Conservation (phyloP, 2,888 invertebrate species). For the Drosophila nr. perissopoda region DNA sequence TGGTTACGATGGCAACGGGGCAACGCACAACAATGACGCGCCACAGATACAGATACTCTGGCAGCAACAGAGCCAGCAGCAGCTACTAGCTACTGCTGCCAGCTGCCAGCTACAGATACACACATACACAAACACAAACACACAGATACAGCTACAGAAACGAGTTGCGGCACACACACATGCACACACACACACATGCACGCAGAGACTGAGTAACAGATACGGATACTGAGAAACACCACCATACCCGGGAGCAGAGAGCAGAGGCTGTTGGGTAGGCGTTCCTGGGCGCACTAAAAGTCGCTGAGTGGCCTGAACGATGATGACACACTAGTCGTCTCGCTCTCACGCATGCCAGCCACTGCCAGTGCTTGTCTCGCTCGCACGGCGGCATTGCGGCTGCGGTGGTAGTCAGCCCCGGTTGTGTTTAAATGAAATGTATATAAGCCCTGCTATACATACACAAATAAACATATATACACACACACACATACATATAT, state of each 20-base stretch:
- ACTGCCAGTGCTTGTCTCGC: constrained; percentile 22
- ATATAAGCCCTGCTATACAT: constrained; percentile 67
- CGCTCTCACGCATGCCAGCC: constrained; percentile 26
- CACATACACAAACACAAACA: constrained; percentile 26
- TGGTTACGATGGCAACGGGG: constrained; percentile 64
- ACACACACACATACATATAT: neutral
- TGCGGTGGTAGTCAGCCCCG: constrained; percentile 71
- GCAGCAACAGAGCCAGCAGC: constrained; percentile 65
- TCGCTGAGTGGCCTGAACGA: constrained; percentile 77
- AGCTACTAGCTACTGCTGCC: constrained; percentile 56
- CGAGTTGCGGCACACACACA: constrained; percentile 51
- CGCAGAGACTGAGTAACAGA: constrained; percentile 51
- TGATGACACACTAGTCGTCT: constrained; percentile 38
- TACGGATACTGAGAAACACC: constrained; percentile 75
- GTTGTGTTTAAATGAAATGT: constrained; percentile 79
- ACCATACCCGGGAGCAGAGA: constrained; percentile 57
- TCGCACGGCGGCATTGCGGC: constrained; percentile 56
- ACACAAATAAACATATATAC: constrained; percentile 21
- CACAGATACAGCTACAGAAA: constrained; percentile 32
- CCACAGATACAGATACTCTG: constrained; percentile 81
- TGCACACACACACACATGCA: constrained; percentile 37
- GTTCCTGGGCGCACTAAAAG: constrained; percentile 53
- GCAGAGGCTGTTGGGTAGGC: constrained; percentile 65
- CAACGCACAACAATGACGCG: constrained; percentile 81
- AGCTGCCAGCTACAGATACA: constrained; percentile 59